Evolutionary conservation across 1,140 invertebrate genomes (phyloP), one percentile per base, ranked within the genome.

Genomic region (Scaptodrosophila lebanonensis): DNA sequence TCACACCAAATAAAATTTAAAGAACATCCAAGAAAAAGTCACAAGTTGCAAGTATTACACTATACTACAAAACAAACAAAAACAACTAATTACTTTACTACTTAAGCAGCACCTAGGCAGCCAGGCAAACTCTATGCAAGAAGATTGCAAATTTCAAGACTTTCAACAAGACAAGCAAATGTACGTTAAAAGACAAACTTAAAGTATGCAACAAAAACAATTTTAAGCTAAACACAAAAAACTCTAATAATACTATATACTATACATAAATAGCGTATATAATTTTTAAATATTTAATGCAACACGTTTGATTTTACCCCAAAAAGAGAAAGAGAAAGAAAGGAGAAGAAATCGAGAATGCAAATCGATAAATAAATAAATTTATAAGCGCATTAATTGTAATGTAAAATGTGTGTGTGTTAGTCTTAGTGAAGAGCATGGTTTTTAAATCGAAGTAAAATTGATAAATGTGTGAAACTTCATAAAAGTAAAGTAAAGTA

Each of bases 341-440:
- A 3, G 29, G 17, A 38, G 36, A 68, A 57, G 54, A 30, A 50
- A 33, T 61, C 16, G 30, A 9, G 36, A 30, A 38, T 27, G 40
- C 33, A 66, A 51, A 42, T 33, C 66, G 75, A 75, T 53, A 58
- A 75, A 75, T 76, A 67, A 44, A 76, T 53, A 69, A 65, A 43
- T 60, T 51, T n/a, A 50, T 75, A 75, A 75, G 70, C 38, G 60
- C 54, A 54, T 63, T 58, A 50, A 36, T 57, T 68, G 40, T 44
- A 47, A 71, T 77, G 64, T 77, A 59, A 79, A 73, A 66, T 77
- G 73, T 77, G 71, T 82, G 75, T 82, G 75, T 82, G 75, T 79
- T 79, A 79, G 69, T 59, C 33, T 66, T 82, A 79, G 69, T 66
- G 57, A 66, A 52, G 58, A 68, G 73, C 65, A 79, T 59, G 69